Percentiles rank a stretch among this genome's conserved stretches.
Evolutionary conservation across 2,797 vertebrate species (phyloP).

Genomic region (Sparus aurata): DNA sequence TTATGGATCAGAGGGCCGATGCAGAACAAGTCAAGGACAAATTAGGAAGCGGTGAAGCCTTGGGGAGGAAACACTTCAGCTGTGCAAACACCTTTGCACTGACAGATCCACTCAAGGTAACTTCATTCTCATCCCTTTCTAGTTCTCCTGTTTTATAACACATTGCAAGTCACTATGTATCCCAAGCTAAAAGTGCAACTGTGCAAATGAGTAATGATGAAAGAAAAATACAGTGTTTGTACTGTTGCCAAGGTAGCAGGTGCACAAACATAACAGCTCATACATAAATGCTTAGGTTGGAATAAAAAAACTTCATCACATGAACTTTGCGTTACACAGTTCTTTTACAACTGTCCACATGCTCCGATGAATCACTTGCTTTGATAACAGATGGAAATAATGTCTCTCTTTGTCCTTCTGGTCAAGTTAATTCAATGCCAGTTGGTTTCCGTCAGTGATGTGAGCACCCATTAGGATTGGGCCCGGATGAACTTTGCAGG

Average conservation of each 20-base stretch:
- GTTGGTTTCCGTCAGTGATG: conserved; percentile 18
- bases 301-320: conserved; percentile 24
- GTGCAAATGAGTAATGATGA: conserved; percentile 52
- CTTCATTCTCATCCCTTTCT: conserved; percentile 25
- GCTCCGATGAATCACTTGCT: conserved; percentile 35
- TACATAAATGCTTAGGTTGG: conserved; percentile 40
- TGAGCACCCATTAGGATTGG: conserved; percentile 35
- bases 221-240: conserved; percentile 47
- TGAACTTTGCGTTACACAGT: background rate
- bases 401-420: conserved; percentile 26
- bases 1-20: background rate
- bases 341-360: background rate
- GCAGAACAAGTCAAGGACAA: conserved; percentile 34
- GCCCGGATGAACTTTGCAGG: conserved; percentile 23
- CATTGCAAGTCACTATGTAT: conserved; percentile 28
- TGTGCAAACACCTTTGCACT: conserved; percentile 43
- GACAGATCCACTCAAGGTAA: conserved; percentile 44
- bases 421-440: conserved; percentile 34
- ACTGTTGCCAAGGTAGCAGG: conserved; percentile 45
- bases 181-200: conserved; percentile 36
- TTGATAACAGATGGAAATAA: conserved; percentile 32
- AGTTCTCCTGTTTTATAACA: conserved; percentile 32
- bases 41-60: conserved; percentile 22
- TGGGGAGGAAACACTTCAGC: conserved; percentile 29
- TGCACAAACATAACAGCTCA: conserved; percentile 44